phyloP scores from a whole-genome alignment of 2,888 invertebrate genomes.

The Ophion obscuratus region DNA sequence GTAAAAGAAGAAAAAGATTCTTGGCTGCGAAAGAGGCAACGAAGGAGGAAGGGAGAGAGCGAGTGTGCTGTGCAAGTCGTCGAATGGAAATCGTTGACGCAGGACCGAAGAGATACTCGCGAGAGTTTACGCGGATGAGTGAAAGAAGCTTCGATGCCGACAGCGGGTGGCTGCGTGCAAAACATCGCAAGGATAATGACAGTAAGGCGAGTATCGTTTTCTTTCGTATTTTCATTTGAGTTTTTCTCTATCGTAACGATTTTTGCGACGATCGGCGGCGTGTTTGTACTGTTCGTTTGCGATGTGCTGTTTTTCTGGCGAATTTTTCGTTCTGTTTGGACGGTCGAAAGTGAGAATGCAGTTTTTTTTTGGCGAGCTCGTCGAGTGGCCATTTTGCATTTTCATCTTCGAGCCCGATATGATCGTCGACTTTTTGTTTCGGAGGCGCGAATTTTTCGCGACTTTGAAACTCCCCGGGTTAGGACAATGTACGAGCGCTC shows the following conservation, averaged over 20 bases:
- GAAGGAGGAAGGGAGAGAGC: not conserved
- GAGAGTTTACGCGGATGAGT: not conserved
- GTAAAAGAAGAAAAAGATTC: not conserved
- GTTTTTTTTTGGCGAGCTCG: constrained; percentile 39
- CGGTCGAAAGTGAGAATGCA: too few species aligned
- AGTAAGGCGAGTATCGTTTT: constrained; percentile 77
- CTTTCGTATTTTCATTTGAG: constrained; percentile 23
- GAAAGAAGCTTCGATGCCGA: not conserved
- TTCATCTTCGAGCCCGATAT: not conserved
- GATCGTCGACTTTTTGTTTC: not conserved
- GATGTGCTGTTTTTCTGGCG: not conserved
- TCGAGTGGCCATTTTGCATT: constrained; percentile 42
- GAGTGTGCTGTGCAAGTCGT: not conserved
- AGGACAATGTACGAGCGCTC: constrained; percentile 6
- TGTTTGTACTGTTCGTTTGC: not conserved
- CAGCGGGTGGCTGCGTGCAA: not conserved
- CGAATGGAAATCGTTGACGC: not conserved
- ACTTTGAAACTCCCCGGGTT: not conserved
- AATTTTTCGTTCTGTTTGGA: not conserved
- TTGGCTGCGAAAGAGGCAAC: not conserved
- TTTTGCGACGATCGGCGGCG: not conserved
- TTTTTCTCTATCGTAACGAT: not conserved
- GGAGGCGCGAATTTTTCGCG: constrained; percentile 24
- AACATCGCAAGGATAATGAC: constrained; percentile 13
- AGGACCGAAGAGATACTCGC: not conserved